phyloP scores from a whole-genome alignment of 2,888 invertebrate species.

The Parnassius orleans region DNA sequence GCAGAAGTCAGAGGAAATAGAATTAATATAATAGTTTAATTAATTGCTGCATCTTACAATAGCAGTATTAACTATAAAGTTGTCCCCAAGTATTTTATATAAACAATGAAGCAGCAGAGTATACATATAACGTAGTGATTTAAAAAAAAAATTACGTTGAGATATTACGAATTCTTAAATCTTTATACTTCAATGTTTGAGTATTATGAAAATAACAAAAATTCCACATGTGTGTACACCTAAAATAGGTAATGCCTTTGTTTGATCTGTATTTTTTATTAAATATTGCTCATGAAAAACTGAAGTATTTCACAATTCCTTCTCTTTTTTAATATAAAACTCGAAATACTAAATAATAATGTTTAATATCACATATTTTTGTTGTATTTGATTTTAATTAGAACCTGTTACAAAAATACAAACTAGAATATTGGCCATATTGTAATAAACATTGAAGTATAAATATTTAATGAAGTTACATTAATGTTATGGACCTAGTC shows the following conservation, averaged over 20 bases:
- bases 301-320: neutral
- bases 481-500: conserved; percentile 24
- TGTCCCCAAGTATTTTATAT: conserved; percentile 46
- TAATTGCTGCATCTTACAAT: conserved; percentile 54
- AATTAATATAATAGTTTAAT: conserved; percentile 18
- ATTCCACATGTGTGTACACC: too few species aligned
- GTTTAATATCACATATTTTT: neutral
- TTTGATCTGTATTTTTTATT: neutral
- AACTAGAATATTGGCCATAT: conserved; percentile 3
- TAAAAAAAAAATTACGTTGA: conserved; percentile 28
- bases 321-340: neutral
- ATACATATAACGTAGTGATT: conserved; percentile 21
- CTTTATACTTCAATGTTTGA: conserved; percentile 21
- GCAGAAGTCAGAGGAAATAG: conserved; percentile 11
- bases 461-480: conserved; percentile 19
- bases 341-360: neutral
- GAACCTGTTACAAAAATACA: too few species aligned
- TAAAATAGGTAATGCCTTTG: too few species aligned
- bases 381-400: neutral
- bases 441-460: conserved; percentile 19
- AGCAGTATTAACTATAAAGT: conserved; percentile 51
- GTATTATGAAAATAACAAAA: neutral
- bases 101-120: conserved; percentile 35
- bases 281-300: too few species aligned
- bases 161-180: conserved; percentile 10